Base-by-base conservation (phyloP, 2,888 invertebrate genomes). In the Pollenia labialis region DNA sequence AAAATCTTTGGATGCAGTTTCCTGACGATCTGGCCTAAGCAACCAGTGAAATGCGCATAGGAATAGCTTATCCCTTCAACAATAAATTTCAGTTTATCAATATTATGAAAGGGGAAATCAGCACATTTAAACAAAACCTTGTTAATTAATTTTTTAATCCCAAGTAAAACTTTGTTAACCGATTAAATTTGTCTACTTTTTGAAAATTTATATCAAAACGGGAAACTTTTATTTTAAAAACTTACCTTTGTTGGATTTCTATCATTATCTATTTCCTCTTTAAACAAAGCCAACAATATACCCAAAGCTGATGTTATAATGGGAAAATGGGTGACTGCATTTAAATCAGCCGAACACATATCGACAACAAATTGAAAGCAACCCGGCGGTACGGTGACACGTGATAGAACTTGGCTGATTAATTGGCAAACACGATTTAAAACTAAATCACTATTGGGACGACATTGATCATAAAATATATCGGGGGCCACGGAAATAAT, bases 371-470 rank as follows among this genome's bases (percentile, higher is more conserved):
- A 95, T 90, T 95, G 95, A 91, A 96, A 96, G 88, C 95, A 95
- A 68, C 95, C 95, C 0, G 95, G 95, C n/a, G 95, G 95, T 6
- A 96, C 95, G 81, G 97, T 96, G 4, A 97, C 96, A 16, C 97
- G 94, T 18, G 97, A 96, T 54, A 97, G 92, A 44, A 97, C 96
- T 90, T 97, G 97, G 93, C 97, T 96, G 64, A 97, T 94, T n/a
- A 97, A 85, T 93, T 96, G 96, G 89, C 95, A 95, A 12, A 96
- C 95, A 88, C 97, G 95, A 74, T 95, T 95, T 11, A 97, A 93
- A 3, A 97, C 94, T 75, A 96, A 94, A 88, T 97, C 97, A 79
- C 96, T 95, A 66, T 96, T 96, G n/a, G 95, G 94, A 40, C 95
- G 94, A 9, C 94, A 94, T 0, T 95, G 92, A 90, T 96, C 96